Evolutionary conservation across 2,888 invertebrate genomes (phyloP).

Genomic region (Pogonocherus hispidulus): DNA sequence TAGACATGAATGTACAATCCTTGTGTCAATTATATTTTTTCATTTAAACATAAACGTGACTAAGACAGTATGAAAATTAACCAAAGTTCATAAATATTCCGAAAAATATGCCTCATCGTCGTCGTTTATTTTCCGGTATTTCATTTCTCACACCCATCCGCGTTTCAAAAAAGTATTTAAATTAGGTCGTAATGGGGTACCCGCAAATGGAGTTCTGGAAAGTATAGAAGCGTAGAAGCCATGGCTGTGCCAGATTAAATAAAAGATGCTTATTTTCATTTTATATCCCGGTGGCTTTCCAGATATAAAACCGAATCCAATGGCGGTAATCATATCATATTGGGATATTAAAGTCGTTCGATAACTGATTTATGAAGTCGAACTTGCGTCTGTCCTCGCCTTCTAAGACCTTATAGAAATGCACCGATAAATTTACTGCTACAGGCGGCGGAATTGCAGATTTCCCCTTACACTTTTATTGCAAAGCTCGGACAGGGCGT

Average conservation of each 20-base stretch:
- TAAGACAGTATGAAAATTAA: too few relatives aligned
- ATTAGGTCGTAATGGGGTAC: neutral
- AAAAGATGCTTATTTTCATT: conserved; percentile 47
- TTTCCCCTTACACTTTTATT: conserved; percentile 66
- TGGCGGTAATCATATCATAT: conserved; percentile 63
- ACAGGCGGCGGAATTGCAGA: conserved; percentile 62
- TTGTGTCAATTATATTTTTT: too few relatives aligned
- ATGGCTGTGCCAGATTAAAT: conserved; percentile 14
- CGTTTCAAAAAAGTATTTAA: neutral
- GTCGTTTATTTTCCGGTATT: neutral
- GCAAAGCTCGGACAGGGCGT: conserved; percentile 64
- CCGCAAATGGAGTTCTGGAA: neutral
- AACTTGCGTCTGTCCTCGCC: conserved; percentile 59
- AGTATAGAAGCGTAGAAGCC: conserved; percentile 9
- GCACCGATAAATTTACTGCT: conserved; percentile 62
- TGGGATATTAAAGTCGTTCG: conserved; percentile 64
- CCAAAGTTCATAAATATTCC: too few relatives aligned
- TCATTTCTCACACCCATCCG: neutral
- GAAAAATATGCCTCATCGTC: neutral
- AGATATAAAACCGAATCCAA: conserved; percentile 51
- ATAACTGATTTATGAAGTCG: conserved; percentile 62
- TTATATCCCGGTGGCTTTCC: conserved; percentile 48
- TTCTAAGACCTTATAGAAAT: conserved; percentile 57
- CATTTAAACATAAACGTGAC: too few relatives aligned
- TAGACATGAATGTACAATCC: too few relatives aligned